phyloP scores from a whole-genome alignment of 2,113 vertebrate species.

The Hypomesus transpacificus region DNA sequence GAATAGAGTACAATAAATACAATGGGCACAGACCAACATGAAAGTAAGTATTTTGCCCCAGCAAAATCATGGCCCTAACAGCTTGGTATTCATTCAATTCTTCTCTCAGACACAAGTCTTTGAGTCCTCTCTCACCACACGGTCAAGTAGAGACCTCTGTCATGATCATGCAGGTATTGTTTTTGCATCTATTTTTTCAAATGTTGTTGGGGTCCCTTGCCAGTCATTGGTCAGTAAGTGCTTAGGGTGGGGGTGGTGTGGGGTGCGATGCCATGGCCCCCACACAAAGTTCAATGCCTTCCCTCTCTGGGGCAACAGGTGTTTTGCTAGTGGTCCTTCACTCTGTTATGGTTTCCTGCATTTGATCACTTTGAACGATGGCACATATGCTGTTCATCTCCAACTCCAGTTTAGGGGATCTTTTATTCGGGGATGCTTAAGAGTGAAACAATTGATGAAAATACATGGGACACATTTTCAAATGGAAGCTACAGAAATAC shows the following conservation, averaged over 20 bases:
- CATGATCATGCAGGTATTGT: constrained; percentile 47
- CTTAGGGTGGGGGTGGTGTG: constrained; percentile 22
- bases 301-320: constrained; percentile 50
- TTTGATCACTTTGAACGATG: not conserved
- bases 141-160: constrained; percentile 24
- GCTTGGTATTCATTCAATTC: constrained; percentile 2
- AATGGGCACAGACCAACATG: constrained; percentile 14
- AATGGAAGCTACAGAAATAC: too few species aligned
- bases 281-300: constrained; percentile 50
- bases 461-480: not conserved
- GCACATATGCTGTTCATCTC: not conserved
- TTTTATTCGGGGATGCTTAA: not conserved
- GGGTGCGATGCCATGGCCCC: constrained; percentile 47
- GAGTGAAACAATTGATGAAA: not conserved
- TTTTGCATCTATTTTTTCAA: constrained; percentile 68
- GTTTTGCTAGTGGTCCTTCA: constrained; percentile 43
- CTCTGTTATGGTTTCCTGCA: constrained; percentile 9
- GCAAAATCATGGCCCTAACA: not conserved
- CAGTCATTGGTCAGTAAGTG: constrained; percentile 41
- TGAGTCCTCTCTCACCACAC: constrained; percentile 22
- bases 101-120: not conserved
- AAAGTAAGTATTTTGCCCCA: constrained; percentile 20
- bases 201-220: constrained; percentile 54
- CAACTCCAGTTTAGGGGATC: not conserved
- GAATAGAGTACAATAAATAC: constrained; percentile 10